Evolutionary conservation across 2,113 vertebrate genomes (phyloP).

Genomic region (Donacobius atricapilla): DNA sequence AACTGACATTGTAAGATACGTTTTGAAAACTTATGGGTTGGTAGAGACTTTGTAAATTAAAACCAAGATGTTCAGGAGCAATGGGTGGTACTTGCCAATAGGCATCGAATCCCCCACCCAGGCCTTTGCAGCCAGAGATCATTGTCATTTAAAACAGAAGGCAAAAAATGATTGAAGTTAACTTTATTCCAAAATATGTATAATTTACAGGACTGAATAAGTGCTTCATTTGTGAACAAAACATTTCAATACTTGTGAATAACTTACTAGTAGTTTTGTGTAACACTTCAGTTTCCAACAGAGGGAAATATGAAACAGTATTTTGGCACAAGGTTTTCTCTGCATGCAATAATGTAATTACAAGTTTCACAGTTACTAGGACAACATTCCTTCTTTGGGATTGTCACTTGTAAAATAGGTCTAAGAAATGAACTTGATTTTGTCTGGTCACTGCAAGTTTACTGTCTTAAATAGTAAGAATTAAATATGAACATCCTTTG

Average conservation of each 20-base stretch:
- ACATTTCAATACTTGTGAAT: constrained; percentile 1
- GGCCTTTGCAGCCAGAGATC: neutral
- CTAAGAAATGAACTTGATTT: constrained; percentile 21
- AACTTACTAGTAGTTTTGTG: constrained; percentile 38
- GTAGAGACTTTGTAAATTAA: neutral
- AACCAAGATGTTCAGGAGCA: neutral
- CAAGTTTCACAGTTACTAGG: constrained; percentile 43
- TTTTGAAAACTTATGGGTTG: neutral
- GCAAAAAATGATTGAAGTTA: constrained; percentile 24
- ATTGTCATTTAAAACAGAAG: constrained; percentile 36
- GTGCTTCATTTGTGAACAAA: constrained; percentile 54
- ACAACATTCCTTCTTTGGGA: constrained; percentile 63
- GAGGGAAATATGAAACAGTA: constrained; percentile 26
- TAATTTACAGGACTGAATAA: constrained; percentile 52
- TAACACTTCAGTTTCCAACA: constrained; percentile 42
- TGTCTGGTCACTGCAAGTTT: neutral
- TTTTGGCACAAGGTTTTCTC: constrained; percentile 32
- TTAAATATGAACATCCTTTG: neutral
- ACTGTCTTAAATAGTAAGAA: neutral
- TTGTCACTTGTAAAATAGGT: constrained; percentile 24
- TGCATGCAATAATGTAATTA: constrained; percentile 55
- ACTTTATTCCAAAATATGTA: constrained; percentile 60
- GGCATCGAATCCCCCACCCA: neutral
- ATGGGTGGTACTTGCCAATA: neutral
- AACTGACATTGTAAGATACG: neutral